Evolutionary conservation across 2,888 invertebrate species (phyloP).

Genomic region (Galerucella pusilla): DNA sequence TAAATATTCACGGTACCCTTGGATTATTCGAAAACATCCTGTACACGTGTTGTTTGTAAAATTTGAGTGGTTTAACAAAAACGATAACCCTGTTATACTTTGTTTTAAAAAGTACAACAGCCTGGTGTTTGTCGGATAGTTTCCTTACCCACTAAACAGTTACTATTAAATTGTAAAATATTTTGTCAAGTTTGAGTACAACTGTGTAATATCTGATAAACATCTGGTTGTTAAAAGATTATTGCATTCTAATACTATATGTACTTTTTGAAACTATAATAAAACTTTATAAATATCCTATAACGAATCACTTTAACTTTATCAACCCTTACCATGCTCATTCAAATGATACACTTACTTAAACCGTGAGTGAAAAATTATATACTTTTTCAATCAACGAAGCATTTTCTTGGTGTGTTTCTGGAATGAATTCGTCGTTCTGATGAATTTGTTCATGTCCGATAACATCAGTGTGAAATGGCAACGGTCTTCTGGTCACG

Average conservation of each 20-base stretch:
- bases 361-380: background rate
- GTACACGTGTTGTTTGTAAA: background rate
- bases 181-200: too few relatives aligned
- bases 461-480: constrained; percentile 31
- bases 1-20: background rate
- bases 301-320: background rate
- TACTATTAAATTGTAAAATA: too few relatives aligned
- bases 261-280: too few relatives aligned
- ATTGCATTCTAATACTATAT: too few relatives aligned
- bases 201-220: too few relatives aligned
- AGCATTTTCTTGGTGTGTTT: constrained; percentile 7
- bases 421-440: constrained; percentile 25
- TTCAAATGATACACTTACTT: background rate
- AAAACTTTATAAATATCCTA: too few relatives aligned
- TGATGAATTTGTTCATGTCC: constrained; percentile 31
- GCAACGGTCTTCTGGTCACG: constrained; percentile 30
- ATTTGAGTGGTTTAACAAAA: background rate
- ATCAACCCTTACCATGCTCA: background rate
- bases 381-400: background rate
- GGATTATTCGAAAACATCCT: background rate
- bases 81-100: background rate
- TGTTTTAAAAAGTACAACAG: too few relatives aligned
- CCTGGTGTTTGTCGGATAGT: too few relatives aligned
- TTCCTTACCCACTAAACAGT: too few relatives aligned
- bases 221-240: too few relatives aligned